Evolutionary conservation across 2,113 vertebrate species (phyloP).

Genomic region (Lepus timidus): DNA sequence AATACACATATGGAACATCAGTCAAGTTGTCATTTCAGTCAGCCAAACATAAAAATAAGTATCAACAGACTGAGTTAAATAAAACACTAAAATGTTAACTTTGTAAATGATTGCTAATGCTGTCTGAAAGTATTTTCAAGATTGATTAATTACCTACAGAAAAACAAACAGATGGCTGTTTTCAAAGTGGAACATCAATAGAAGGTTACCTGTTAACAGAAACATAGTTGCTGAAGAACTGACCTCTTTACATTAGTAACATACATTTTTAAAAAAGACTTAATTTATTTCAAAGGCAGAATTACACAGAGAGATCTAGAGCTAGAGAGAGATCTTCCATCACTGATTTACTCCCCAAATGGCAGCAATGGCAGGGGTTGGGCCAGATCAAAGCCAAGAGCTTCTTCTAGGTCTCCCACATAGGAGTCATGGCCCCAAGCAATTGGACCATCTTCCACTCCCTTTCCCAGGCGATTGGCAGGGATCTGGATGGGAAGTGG

Average conservation of each 20-base stretch:
- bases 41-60: slow-evolving; percentile 41
- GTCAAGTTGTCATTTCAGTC: not conserved
- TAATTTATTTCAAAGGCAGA: too few relatives aligned
- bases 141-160: slow-evolving; percentile 53
- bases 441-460: too few relatives aligned
- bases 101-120: slow-evolving; percentile 44
- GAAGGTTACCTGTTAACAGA: slow-evolving; percentile 49
- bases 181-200: slow-evolving; percentile 24
- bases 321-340: too few relatives aligned
- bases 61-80: slow-evolving; percentile 1
- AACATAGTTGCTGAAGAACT: not conserved
- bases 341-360: too few relatives aligned
- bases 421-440: too few relatives aligned
- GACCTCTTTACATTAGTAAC: not conserved
- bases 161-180: slow-evolving; percentile 16
- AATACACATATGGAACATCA: slow-evolving; percentile 10
- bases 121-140: slow-evolving; percentile 55
- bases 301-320: too few relatives aligned
- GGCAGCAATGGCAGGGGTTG: too few relatives aligned
- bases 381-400: too few relatives aligned
- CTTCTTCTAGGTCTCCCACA: too few relatives aligned
- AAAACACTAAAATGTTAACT: slow-evolving; percentile 42
- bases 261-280: too few relatives aligned
- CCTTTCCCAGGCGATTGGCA: too few relatives aligned
- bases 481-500: too few relatives aligned